A percentile compares a stretch with the other conserved stretches of the same genome.
Conservation (phyloP, 2,797 vertebrate species). For the Danio kyathit region DNA sequence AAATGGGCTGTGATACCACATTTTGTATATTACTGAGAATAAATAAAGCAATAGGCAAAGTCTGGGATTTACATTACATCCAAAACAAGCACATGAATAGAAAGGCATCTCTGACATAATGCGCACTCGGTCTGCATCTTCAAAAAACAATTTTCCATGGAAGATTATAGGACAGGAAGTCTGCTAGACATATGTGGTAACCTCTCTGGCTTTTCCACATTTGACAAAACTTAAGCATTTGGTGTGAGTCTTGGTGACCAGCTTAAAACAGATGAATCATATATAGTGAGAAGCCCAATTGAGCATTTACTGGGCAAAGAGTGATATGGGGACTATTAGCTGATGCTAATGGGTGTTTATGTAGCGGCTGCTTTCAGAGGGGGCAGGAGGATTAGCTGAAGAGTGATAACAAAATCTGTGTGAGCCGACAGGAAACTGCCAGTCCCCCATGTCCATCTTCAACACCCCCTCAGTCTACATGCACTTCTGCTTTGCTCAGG, state of each 20-base stretch:
- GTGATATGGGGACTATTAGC: slow-evolving; percentile 1
- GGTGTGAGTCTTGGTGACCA: background rate
- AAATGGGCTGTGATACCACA: background rate
- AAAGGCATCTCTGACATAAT: slow-evolving; percentile 28
- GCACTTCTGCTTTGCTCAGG: background rate
- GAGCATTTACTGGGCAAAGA: background rate
- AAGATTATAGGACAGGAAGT: slow-evolving; percentile 50
- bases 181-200: slow-evolving; percentile 32
- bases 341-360: slow-evolving; percentile 2
- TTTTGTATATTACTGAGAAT: slow-evolving; percentile 7
- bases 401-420: background rate
- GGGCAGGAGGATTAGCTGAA: background rate
- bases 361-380: slow-evolving; percentile 5
- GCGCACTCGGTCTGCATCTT: background rate
- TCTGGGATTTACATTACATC: slow-evolving; percentile 11
- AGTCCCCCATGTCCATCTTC: slow-evolving; percentile 38
- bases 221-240: slow-evolving; percentile 33
- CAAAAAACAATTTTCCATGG: slow-evolving; percentile 20
- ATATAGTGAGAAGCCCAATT: slow-evolving; percentile 36
- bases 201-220: slow-evolving; percentile 48
- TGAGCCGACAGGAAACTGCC: slow-evolving; percentile 17
- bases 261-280: slow-evolving; percentile 50
- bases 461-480: slow-evolving; percentile 38
- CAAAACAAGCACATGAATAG: slow-evolving; percentile 19
- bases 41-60: slow-evolving; percentile 6